Conservation (phyloP, 2,113 vertebrate genomes). For the Megalops atlanticus region DNA sequence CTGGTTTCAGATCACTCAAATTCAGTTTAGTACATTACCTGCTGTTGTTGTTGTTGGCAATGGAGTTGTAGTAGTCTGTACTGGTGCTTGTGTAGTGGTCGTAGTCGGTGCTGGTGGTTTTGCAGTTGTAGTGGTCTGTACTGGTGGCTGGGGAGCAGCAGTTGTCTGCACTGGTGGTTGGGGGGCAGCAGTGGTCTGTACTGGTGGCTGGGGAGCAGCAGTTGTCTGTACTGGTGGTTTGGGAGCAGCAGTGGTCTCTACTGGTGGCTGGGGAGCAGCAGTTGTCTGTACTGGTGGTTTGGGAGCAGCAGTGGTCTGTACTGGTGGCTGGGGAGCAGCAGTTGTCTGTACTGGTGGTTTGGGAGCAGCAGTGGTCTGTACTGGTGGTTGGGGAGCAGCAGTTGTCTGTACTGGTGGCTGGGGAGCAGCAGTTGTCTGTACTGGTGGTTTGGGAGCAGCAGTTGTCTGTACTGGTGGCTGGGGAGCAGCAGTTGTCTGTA, state of each 20-base stretch:
- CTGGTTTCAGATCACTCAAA: neutral
- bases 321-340: neutral
- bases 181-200: neutral
- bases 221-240: neutral
- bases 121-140: neutral
- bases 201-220: neutral
- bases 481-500: conserved; percentile 18
- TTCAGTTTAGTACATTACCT: conserved; percentile 41
- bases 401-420: neutral
- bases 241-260: neutral
- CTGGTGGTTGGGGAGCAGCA: neutral
- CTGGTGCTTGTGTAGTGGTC: neutral
- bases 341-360: conserved; percentile 9
- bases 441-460: neutral
- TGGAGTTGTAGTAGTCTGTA: neutral
- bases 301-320: neutral
- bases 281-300: neutral
- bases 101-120: conserved; percentile 4
- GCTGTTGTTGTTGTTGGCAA: conserved; percentile 1
- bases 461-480: conserved; percentile 7
- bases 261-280: neutral
- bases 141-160: neutral
- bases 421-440: neutral
- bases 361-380: neutral
- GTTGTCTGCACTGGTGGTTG: neutral